Evolutionary conservation across 2,888 invertebrate species (phyloP), one percentile per base, ranked within the genome.

Genomic region (Luperina testacea): DNA sequence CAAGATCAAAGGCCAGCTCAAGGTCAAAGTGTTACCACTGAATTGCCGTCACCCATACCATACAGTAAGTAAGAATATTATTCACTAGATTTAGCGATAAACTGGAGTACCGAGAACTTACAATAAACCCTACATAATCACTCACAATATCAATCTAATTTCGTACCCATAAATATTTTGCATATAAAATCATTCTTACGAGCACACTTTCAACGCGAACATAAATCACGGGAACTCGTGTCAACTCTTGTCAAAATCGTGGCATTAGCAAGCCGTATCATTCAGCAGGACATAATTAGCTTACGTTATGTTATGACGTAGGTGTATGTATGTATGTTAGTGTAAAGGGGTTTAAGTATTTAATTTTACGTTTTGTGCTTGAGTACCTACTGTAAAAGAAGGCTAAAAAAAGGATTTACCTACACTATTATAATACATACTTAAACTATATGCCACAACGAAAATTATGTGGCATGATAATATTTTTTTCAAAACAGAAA

Each of bases 201-300:
- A 64, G 75, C 74, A 65, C 76, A 82, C 75, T 86, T 84, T 84
- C 82, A 83, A 83, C 75, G 69, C 70, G 53, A 9, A 63, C 81
- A 84, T 89, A 89, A 90, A 89, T 89, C 89, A 89, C 61, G 17
- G 51, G 48, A 77, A 74, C 72, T 83, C 75, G 63, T 53, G 78
- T 81, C 78, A 77, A 74, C 78, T 83, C 68, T 72, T 80, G 89
- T 87, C 84, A 87, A 81, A 90, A 82, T 81, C 77, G 63, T 65
- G 80, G 84, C 78, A 89, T 81, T 85, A 85, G 84, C 85, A 80
- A 81, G 84, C 74, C 80, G 68, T 78, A 76, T 88, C 89, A 87
- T 81, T 88, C 86, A 75, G 61, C 89, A 32, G 13, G 81, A 87
- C 75, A 89, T 82, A 82, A 87, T 89, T 88, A 88, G 89, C 88